Evolutionary conservation across 2,888 invertebrate species (phyloP).

Genomic region (Drosophila anomalata): DNA sequence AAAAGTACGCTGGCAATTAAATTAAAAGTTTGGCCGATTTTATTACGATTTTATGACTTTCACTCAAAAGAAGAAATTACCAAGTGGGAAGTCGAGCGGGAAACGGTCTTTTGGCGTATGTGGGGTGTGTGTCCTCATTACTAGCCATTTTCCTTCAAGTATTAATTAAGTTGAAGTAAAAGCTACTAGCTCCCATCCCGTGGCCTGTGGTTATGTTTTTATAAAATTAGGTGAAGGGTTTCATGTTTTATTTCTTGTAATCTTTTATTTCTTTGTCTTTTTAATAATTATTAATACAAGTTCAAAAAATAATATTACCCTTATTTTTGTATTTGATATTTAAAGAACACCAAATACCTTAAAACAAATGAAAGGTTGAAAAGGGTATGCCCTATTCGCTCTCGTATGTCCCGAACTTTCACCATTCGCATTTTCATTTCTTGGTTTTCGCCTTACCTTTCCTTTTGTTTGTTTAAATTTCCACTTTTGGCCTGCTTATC

Average conservation of each 20-base stretch:
- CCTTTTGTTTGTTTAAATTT: conserved; percentile 51
- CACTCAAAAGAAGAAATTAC: conserved; percentile 31
- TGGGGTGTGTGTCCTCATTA: conserved; percentile 6
- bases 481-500: conserved; percentile 51
- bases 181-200: background rate
- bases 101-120: background rate
- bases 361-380: background rate
- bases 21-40: conserved; percentile 70
- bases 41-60: conserved; percentile 67
- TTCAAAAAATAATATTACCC: too few species aligned
- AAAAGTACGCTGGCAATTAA: conserved; percentile 62
- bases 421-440: conserved; percentile 22
- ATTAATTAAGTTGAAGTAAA: conserved; percentile 6
- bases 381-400: conserved; percentile 13
- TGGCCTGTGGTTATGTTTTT: background rate
- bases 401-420: background rate
- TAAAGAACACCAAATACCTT: too few species aligned
- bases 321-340: too few species aligned
- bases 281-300: too few species aligned
- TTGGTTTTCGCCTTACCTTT: conserved; percentile 27
- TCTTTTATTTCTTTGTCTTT: background rate
- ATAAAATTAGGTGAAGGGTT: background rate
- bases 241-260: background rate
- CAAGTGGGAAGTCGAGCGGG: conserved; percentile 21
- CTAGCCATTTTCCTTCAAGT: conserved; percentile 7